Evolutionary conservation across 2,797 vertebrate genomes (phyloP), one percentile per base, ranked within the genome.

Genomic region (Falco peregrinus): DNA sequence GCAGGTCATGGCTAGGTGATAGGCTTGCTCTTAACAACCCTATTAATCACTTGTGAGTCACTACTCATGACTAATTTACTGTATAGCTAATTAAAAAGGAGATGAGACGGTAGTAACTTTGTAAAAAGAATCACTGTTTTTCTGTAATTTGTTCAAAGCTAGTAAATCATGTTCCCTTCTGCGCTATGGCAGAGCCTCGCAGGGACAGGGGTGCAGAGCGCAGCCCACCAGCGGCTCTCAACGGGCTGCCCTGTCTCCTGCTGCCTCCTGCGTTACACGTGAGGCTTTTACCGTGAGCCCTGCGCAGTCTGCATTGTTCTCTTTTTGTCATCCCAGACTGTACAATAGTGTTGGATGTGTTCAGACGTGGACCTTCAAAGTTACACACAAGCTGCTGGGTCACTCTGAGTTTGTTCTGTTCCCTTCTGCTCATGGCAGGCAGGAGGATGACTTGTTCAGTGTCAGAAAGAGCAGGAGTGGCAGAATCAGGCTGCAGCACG

Each of bases 251-350:
- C 70, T 19, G 20, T 60, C 70, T 41, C 70, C 56, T 41, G 43
- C 59, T 17, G 3, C 13, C 31, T 9, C 5, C 1, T 5, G 19
- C 18, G 51, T 13, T 14, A 45, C 12, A 0, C 0, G 16, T 2
- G 53, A 47, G 56, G 47, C 37, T 57, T 37, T 31, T 25, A 4
- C 41, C 37, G 1, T 0, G 0, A 51, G 50, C 10, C 53, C 59
- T 60, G 67, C 67, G 13, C 2, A 0, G 7, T 28, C 45, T 29
- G 3, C 25, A 1, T 14, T 21, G 15, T 21, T 65, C 60, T 35
- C 39, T 53, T 48, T 47, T 4, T 8, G 35, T 53, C 75, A 35
- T 25, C 50, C 35, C 59, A 12, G 65, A 54, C 65, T 51, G 65
- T 47, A 12, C 67, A 5, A 0, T 4, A 22, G 35, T 3, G 16